A percentile compares a stretch with the other conserved stretches of the same genome.
These are phyloP conservation scores for Arremon aurantiirostris DNA, from an alignment of 2,797 vertebrate genomes.

Conservation along the genomic window DNA sequence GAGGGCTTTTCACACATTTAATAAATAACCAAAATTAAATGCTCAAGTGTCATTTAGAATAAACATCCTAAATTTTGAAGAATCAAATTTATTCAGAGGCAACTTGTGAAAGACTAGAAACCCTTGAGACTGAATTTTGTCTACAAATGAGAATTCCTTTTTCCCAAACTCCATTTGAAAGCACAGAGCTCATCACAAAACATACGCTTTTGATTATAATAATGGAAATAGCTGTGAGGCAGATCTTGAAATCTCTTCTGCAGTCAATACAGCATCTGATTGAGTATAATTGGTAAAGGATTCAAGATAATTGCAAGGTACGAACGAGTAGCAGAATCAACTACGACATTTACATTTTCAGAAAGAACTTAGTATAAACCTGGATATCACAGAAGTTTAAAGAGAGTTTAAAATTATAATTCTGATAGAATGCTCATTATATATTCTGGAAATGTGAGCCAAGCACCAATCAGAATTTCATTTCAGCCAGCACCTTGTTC, in stretches of 20 bases:
- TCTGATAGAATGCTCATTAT: not conserved
- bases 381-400: not conserved
- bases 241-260: slow-evolving; percentile 1
- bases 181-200: not conserved
- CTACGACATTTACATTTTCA: not conserved
- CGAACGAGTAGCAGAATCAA: not conserved
- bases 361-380: slow-evolving; percentile 1
- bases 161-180: not conserved
- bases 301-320: slow-evolving; percentile 24
- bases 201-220: not conserved
- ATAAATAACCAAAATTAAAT: not conserved
- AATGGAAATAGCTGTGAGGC: slow-evolving; percentile 1
- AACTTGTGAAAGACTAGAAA: not conserved
- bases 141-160: slow-evolving; percentile 17
- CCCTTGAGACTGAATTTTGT: not conserved
- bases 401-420: not conserved
- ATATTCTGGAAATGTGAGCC: not conserved
- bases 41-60: not conserved
- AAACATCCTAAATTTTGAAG: not conserved
- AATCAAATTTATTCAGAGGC: not conserved
- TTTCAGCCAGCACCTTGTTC: not conserved
- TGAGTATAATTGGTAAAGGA: not conserved
- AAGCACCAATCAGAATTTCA: not conserved
- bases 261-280: not conserved
- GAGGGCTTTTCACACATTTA: not conserved